Evolutionary conservation across 2,797 vertebrate genomes (phyloP).

Genomic region (Dicrostonyx torquatus): DNA sequence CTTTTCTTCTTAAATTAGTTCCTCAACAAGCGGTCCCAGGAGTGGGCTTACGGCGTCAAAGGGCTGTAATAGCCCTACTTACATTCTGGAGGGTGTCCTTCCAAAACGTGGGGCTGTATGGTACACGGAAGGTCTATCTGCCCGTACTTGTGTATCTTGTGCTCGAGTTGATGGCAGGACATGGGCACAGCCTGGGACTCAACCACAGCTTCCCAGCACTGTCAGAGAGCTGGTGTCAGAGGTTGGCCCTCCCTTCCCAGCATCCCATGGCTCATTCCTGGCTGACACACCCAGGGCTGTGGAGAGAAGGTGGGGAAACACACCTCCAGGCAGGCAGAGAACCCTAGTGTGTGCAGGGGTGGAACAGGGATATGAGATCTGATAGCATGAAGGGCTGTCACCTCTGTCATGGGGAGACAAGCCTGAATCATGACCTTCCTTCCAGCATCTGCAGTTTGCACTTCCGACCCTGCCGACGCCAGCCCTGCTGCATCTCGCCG

Average conservation of each 20-base stretch:
- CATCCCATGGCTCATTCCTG: background rate
- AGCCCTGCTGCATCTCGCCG: accelerated
- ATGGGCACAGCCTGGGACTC: accelerated
- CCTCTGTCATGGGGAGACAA: background rate
- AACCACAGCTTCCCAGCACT: too few relatives aligned
- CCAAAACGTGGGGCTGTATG: background rate
- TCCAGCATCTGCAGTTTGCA: background rate
- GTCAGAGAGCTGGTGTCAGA: background rate
- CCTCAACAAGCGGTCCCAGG: background rate
- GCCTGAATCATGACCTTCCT: accelerated
- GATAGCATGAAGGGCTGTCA: background rate
- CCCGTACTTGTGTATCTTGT: accelerated
- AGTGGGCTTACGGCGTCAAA: background rate
- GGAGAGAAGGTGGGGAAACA: background rate
- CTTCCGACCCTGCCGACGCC: background rate
- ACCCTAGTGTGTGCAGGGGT: accelerated
- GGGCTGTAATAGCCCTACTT: background rate
- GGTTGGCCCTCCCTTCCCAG: background rate
- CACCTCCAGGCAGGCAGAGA: background rate
- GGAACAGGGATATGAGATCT: accelerated
- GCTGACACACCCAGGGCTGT: accelerated
- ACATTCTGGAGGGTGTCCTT: background rate
- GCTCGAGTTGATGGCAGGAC: background rate
- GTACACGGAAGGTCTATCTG: accelerated
- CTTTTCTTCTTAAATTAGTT: background rate